phyloP scores from a whole-genome alignment of 2,113 vertebrate species.

The Martes martes region DNA sequence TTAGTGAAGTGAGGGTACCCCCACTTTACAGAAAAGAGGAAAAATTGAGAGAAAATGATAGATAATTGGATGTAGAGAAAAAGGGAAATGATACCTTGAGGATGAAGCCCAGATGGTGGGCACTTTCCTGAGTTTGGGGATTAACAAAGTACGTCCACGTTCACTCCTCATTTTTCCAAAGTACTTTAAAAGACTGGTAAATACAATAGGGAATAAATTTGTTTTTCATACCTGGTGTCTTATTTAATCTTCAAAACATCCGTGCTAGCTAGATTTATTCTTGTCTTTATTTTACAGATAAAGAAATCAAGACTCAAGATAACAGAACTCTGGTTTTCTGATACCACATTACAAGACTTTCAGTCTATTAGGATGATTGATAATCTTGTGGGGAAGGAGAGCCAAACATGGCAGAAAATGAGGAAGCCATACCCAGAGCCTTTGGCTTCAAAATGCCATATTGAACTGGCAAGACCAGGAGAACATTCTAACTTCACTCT shows the following conservation, averaged over 20 bases:
- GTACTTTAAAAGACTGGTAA: not conserved
- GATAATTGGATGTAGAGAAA: not conserved
- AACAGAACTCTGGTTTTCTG: not conserved
- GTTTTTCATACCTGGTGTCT: not conserved
- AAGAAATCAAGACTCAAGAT: not conserved
- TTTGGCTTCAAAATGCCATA: not conserved
- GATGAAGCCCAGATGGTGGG: not conserved
- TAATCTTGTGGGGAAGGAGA: not conserved
- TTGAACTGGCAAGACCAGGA: not conserved
- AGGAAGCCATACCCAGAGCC: not conserved
- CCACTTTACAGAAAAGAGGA: not conserved
- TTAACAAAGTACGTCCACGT: not conserved
- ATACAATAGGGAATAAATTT: not conserved
- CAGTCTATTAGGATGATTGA: not conserved
- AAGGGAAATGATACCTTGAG: not conserved
- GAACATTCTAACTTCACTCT: not conserved
- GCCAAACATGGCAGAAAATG: not conserved
- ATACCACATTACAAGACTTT: not conserved
- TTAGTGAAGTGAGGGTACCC: not conserved
- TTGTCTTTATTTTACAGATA: constrained; percentile 18
- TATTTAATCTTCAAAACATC: not conserved
- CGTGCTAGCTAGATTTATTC: not conserved
- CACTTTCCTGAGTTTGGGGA: not conserved
- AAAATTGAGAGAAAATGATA: not conserved
- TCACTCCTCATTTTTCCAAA: not conserved